These are phyloP conservation scores for Edolisoma coerulescens DNA, from an alignment of 2,113 vertebrate genomes.

Conservation along the genomic window DNA sequence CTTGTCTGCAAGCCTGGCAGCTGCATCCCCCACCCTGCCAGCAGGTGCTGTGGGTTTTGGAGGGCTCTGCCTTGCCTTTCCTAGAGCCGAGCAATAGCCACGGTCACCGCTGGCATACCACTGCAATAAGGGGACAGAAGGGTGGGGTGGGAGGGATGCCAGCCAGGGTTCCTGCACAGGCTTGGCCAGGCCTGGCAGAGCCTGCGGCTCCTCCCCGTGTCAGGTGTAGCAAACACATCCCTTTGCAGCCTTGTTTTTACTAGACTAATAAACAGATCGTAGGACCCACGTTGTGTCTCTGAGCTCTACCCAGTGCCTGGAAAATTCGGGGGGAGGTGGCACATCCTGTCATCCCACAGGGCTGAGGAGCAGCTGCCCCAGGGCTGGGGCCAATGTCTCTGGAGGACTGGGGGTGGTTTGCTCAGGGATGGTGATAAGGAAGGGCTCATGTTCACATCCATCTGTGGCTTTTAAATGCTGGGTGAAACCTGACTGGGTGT, in stretches of 20 bases:
- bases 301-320: not conserved
- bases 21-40: not conserved
- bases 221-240: not conserved
- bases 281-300: not conserved
- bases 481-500: not conserved
- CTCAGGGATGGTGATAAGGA: not conserved
- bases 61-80: not conserved
- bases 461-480: not conserved
- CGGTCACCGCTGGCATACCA: not conserved
- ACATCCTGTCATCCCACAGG: rapidly evolving
- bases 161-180: not conserved
- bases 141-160: not conserved
- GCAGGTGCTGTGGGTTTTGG: not conserved
- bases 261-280: conserved; percentile 34
- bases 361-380: rapidly evolving
- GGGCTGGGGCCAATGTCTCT: rapidly evolving
- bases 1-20: not conserved
- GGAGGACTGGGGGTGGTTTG: not conserved
- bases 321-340: not conserved
- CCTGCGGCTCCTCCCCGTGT: not conserved
- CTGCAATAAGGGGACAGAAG: not conserved
- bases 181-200: not conserved
- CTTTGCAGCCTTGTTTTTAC: conserved; percentile 24
- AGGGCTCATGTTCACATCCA: rapidly evolving
- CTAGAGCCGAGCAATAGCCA: not conserved